Percentiles rank a stretch among this genome's conserved stretches.
phyloP scores from a whole-genome alignment of 2,113 vertebrate genomes.

The Balaeniceps rex region DNA sequence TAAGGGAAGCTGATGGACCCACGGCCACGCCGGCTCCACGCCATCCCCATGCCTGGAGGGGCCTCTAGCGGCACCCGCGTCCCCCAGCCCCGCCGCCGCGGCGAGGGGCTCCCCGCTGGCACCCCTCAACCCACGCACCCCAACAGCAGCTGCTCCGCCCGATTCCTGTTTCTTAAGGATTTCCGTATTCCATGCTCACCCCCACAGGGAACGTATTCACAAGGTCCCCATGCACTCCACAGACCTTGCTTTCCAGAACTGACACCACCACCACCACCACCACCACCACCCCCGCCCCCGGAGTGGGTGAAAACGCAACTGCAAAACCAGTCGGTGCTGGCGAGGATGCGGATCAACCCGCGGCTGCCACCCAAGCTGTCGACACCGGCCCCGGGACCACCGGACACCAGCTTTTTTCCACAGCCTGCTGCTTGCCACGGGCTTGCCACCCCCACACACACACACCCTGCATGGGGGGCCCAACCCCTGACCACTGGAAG shows the following conservation, averaged over 20 bases:
- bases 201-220: fast-evolving
- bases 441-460: background rate
- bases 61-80: background rate
- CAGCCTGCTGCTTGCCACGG: background rate
- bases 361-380: background rate
- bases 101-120: too few species aligned
- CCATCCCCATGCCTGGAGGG: background rate
- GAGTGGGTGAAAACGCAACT: background rate
- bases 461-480: fast-evolving
- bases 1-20: too few species aligned
- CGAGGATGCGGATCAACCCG: background rate
- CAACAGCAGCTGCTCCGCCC: too few species aligned
- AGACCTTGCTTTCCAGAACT: fast-evolving
- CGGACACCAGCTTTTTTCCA: background rate
- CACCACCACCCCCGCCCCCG: background rate
- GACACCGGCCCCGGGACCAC: fast-evolving
- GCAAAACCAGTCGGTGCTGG: background rate
- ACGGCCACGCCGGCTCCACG: background rate
- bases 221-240: fast-evolving
- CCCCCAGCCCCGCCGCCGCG: background rate
- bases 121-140: too few species aligned
- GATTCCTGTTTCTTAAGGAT: background rate
- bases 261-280: too few species aligned
- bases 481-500: background rate
- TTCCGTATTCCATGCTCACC: background rate